Base-by-base conservation (phyloP, 2,888 invertebrate genomes). In the Oegoconia quadripuncta region DNA sequence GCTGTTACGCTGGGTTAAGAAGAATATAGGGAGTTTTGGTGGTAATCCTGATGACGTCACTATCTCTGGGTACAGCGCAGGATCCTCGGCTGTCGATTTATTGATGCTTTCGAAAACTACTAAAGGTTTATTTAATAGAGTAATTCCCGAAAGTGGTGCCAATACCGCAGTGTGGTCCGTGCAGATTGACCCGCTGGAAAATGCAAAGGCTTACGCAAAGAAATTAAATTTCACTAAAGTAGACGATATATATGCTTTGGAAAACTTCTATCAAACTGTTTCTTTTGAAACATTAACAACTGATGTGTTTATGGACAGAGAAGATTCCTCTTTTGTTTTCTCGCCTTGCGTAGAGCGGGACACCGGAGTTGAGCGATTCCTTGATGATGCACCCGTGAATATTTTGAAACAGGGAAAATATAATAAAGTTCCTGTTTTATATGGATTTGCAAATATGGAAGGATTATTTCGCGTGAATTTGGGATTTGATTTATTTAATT, bases 361-460 rank as follows among this genome's bases (percentile, higher is more conserved):
- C 12, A 42, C 44, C 2, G 43, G 34, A 2, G 30, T 47, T 11
- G 59, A 54, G 35, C 50, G 44, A 11, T 72, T 75, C 40, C 50
- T 75, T 6, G 50, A 54, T 2, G 54, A 67, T 20, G 48, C 60
- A 3, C 74, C 75, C 8, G 36, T 63, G 0, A 61, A 41, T 37
- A 70, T 74, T 39, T 35, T 75, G 13, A 59, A 54, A 32, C 46
- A 42, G n/a, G 59, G 60, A 3, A 36, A 50, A 4, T 66, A 56
- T 25, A 48, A 46, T 17, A 69, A 68, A 44, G 34, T 70, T 2
- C 76, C 75, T 0, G 43, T 70, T 30, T 42, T 76, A 2, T 62
- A 65, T 31, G 76, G 76, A 3, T 68, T 75, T 48, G 38, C 66
- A 6, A 57, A 65, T n/a, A 72, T 68, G 74, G 75, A 76, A 50